Conservation (phyloP, 2,113 vertebrate species). For the Petrocephalus microphthalmus region DNA sequence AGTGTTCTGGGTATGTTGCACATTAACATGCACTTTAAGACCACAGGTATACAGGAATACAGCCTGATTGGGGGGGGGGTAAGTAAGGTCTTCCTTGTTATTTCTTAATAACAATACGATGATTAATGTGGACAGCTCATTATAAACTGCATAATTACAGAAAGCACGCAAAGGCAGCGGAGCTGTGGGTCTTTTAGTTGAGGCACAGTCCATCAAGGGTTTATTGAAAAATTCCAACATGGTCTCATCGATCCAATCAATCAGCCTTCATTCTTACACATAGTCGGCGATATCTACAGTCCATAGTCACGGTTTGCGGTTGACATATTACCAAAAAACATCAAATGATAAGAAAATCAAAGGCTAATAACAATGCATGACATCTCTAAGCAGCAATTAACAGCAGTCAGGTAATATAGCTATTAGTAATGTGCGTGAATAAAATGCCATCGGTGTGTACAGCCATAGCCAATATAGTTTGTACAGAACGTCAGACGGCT, state of each 20-base stretch:
- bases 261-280: background rate
- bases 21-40: background rate
- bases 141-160: background rate
- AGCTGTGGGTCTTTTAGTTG: background rate
- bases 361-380: background rate
- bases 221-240: background rate
- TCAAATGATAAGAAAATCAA: background rate
- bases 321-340: background rate
- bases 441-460: background rate
- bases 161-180: background rate
- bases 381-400: background rate
- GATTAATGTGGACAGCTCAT: background rate
- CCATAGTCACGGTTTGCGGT: background rate
- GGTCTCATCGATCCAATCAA: background rate
- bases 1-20: background rate
- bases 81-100: too few relatives aligned
- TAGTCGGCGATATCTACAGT: background rate
- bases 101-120: too few relatives aligned
- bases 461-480: background rate
- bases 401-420: background rate
- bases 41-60: background rate
- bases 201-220: background rate
- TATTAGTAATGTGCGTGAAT: background rate
- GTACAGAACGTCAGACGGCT: background rate
- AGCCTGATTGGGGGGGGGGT: background rate